Evolutionary conservation across 2,888 invertebrate species (phyloP), one percentile per base, ranked within the genome.

Genomic region (Epinotia bilunana): DNA sequence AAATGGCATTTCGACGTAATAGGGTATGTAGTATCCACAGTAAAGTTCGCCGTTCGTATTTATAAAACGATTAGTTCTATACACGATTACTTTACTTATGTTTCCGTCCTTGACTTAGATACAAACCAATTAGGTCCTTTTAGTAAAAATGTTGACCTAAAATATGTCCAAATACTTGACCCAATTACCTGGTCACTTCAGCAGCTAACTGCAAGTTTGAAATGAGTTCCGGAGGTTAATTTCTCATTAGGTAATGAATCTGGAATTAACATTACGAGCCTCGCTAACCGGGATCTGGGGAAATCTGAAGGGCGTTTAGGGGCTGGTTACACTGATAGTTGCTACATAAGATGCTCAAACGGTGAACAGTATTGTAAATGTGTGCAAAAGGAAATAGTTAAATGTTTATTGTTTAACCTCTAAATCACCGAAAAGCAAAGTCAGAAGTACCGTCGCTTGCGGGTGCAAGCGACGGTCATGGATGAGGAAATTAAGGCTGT

Each of bases 211-310:
- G 18, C 7, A 33, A n/a, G 16, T 68, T 20, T 16, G 18, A 58
- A 58, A 20, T 13, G 57, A 53, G 18, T 58, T 23, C n/a, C 23
- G n/a, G 28, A 43, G 49, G 49, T 73, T 58, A 60, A 72, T 60
- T 33, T 46, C 46, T 63, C 43, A 72, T 57, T 20, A 64, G 9
- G 57, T 43, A 64, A 72, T 72, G 16, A 72, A 64, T 49, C 20
- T 13, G 46, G 20, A 53, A 60, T 53, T 64, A 49, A 13, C 12
- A 5, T n/a, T 11, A 64, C 33, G 16, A 65, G 20, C 6, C 23
- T 20, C 18, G 57, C 46, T 58, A 64, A 72, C 18, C 28, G 18
- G 46, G 43, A 65, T n/a, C 16, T 13, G 13, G 65, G 72, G 72
- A 65, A 72, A 72, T 65, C 28, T 49, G 33, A n/a, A 1, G 3